A percentile compares a stretch with the other conserved stretches of the same genome.
phyloP scores from a whole-genome alignment of 2,888 invertebrate species.

The Microdon myrmicae region DNA sequence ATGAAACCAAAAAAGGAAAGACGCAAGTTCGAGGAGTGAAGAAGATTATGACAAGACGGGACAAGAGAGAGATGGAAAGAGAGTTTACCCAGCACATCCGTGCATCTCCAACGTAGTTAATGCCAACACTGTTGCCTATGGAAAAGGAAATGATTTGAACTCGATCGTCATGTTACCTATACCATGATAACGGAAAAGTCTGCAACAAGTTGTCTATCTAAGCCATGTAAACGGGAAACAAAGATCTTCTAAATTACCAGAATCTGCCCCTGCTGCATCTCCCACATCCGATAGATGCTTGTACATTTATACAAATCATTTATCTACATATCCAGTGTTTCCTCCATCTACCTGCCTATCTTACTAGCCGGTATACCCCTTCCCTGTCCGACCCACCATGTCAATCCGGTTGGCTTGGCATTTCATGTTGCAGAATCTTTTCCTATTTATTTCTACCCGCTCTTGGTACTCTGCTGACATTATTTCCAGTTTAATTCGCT shows the following conservation, averaged over 20 bases:
- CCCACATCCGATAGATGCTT: no score
- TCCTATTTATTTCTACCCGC: conserved; percentile 39
- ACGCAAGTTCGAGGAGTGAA: no score
- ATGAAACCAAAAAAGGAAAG: conserved; percentile 1
- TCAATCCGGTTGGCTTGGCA: conserved; percentile 32
- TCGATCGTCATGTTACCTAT: conserved; percentile 16
- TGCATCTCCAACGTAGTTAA: conserved; percentile 8
- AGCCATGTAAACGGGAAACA: conserved; percentile 16
- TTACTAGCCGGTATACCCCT: conserved; percentile 1
- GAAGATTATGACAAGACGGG: no score
- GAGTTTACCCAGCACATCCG: conserved; percentile 46
- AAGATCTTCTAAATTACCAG: conserved; percentile 46
- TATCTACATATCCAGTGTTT: conserved; percentile 8
- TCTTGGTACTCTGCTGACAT: conserved; percentile 48
- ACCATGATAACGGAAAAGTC: conserved; percentile 40
- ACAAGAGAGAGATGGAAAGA: no score
- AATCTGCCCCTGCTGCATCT: conserved; percentile 13
- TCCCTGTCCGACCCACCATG: no score
- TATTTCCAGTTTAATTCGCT: conserved; percentile 47
- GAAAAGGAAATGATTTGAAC: conserved; percentile 45
- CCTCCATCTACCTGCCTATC: conserved; percentile 13
- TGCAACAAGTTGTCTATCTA: neutral
- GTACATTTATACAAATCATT: conserved; percentile 33
- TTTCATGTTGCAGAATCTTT: conserved; percentile 52
- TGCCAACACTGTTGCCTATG: conserved; percentile 32